Base-by-base conservation (phyloP, 2,113 vertebrate species). In the Propithecus coquereli region DNA sequence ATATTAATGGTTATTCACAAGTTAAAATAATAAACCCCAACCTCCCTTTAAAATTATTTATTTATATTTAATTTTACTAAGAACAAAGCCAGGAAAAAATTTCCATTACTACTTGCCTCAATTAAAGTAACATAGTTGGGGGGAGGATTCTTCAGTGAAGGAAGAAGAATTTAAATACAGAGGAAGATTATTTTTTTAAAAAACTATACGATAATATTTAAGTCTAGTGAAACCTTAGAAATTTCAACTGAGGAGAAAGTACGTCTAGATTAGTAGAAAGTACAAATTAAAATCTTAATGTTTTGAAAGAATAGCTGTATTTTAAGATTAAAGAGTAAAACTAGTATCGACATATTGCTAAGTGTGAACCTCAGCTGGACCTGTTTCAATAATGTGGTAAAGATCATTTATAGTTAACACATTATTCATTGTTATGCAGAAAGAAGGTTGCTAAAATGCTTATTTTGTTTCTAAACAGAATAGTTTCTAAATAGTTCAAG, bases 21-120 rank as follows among this genome's bases (percentile, higher is more conserved):
- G 1, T 91, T 90, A 94, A 91, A 93, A 94, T 92, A 90, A 83
- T 84, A 90, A 87, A 30, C 50, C 27, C 22, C 90, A 88, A 34
- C 18, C 54, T 61, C 40, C 70, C 20, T 92, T 94, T 59, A 94
- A 87, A 95, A 80, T 63, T 73, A 43, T 12, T 92, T 94, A 66
- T 68, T 86, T 95, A 68, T 73, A 86, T 11, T 90, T 87, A 94
- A 84, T 92, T 95, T 94, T 95, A 87, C 47, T 92, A 74, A 83
- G 93, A 95, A 70, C 40, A 90, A 77, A 76, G 52, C n/a, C 50
- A 61, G 10, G 40, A 32, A 52, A 68, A 88, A 83, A 2, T 32
- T 76, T 88, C 22, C 25, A 47, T 82, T 92, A 77, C 57, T 90
- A 20, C 50, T 81, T 82, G 50, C 40, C 27, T 81, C 52, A 82